phyloP scores from a whole-genome alignment of 1,140 invertebrate genomes.

The Zaprionus nigranus region DNA sequence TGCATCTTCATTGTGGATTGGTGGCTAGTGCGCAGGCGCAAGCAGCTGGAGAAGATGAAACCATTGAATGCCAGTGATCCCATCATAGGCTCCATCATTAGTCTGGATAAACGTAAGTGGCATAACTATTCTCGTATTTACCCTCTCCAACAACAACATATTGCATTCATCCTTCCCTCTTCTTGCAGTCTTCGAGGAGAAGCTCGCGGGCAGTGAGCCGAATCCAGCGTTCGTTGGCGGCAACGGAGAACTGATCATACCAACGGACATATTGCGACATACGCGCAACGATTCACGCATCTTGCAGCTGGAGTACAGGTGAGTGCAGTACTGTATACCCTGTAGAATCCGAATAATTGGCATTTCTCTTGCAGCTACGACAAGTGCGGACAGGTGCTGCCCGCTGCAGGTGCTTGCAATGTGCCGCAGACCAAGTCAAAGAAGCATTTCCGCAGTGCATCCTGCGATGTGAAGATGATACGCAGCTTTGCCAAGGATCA shows the following conservation, averaged over 20 bases:
- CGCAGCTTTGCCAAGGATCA: constrained; percentile 81
- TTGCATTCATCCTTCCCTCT: background rate
- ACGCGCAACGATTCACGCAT: constrained; percentile 87
- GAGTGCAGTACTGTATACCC: background rate
- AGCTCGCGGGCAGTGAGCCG: constrained; percentile 60
- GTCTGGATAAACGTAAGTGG: constrained; percentile 93
- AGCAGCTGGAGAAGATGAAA: constrained; percentile 89
- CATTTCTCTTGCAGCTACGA: constrained; percentile 62
- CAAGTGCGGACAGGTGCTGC: constrained; percentile 72
- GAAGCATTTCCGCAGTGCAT: constrained; percentile 83
- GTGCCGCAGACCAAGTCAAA: constrained; percentile 79
- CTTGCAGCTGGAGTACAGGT: constrained; percentile 86
- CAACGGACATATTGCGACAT: constrained; percentile 85
- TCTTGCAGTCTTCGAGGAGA: constrained; percentile 80
- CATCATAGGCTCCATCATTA: constrained; percentile 93
- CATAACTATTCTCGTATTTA: background rate
- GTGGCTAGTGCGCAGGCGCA: constrained; percentile 92
- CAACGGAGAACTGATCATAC: constrained; percentile 71
- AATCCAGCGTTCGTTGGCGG: constrained; percentile 55
- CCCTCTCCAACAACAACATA: too few species aligned
- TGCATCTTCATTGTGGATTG: constrained; percentile 95
- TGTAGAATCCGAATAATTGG: background rate
- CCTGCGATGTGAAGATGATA: constrained; percentile 84
- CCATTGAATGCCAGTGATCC: constrained; percentile 91
- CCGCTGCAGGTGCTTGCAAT: constrained; percentile 44